These are phyloP conservation scores for Odocoileus virginianus DNA, from an alignment of 2,113 vertebrate genomes.

Conservation along the genomic window DNA sequence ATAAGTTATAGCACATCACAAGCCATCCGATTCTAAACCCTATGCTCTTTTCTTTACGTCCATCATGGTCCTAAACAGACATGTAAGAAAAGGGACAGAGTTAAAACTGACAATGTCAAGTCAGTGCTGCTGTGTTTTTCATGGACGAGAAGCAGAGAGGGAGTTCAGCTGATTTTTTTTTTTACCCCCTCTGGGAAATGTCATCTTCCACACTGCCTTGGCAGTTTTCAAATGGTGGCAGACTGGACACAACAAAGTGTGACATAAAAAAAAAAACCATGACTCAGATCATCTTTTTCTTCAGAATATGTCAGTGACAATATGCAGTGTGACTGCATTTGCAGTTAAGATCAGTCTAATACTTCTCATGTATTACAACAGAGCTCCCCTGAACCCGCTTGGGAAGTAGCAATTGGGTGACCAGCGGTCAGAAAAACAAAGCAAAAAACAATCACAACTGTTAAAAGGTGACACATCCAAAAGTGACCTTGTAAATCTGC, in stretches of 20 bases:
- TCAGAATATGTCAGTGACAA: constrained; percentile 51
- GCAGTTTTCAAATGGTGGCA: constrained; percentile 67
- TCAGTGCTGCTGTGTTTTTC: constrained; percentile 37
- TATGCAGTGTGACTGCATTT: neutral
- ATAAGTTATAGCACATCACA: neutral
- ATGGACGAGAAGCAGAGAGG: constrained; percentile 10
- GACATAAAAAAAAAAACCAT: constrained; percentile 62
- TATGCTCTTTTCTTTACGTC: constrained; percentile 1
- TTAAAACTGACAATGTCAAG: constrained; percentile 60
- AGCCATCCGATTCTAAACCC: neutral
- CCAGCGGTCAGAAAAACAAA: neutral
- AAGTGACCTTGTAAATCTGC: constrained; percentile 47
- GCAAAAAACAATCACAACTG: neutral
- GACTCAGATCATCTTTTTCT: constrained; percentile 63
- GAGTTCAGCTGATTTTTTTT: constrained; percentile 38
- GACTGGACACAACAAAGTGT: constrained; percentile 66
- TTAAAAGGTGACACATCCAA: constrained; percentile 26
- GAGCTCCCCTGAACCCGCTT: neutral
- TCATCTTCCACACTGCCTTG: constrained; percentile 58
- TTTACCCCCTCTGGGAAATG: constrained; percentile 64
- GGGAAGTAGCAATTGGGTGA: constrained; percentile 3
- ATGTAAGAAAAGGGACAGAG: constrained; percentile 37
- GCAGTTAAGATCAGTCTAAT: constrained; percentile 18
- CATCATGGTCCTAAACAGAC: constrained; percentile 15
- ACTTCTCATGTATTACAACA: neutral